Base-by-base conservation (phyloP, 2,113 vertebrate genomes). In the Chionis minor region DNA sequence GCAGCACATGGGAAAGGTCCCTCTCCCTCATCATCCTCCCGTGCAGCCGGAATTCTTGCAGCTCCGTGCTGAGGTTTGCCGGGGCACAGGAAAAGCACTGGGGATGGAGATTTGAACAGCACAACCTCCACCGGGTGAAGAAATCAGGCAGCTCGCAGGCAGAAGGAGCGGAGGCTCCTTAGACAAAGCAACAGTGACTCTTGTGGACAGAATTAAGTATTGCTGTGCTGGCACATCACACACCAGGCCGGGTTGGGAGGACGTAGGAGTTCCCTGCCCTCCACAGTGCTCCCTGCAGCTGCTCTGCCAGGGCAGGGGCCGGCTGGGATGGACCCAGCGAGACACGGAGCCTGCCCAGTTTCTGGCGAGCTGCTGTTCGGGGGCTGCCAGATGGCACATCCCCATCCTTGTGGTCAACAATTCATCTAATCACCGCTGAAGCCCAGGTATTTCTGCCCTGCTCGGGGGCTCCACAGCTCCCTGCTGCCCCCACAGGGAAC, bases 161-260 rank as follows among this genome's bases (percentile, higher is more conserved):
- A 81, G 69, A 28, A 79, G 65, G 45, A 26, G 61, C 0, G 33
- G 77, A 81, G 1, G 66, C 65, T 95, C 44, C 74, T 86, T 55
- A 77, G 22, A 63, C 61, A 96, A 96, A 90, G 96, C 95, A 97
- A 97, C 93, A 96, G 94, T 97, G 95, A 96, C 96, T 97, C 96
- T 97, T 5, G 84, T 93, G 96, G 95, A 87, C 94, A 72, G 92
- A 8, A 45, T 45, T 1, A 75, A 97, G 96, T 70, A 97, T 6
- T 96, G 95, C 96, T 62, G 78, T 51, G 78, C 74, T 82, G 93
- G 70, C 61, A 40, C 8, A 7, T 7, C 61, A 4, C 49, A 17
- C 38, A 22, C 14, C 40, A 7, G 0, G 0, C 26, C 0, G 4
- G 58, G 33, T 7, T 4, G 4, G 70, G 49, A 74, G 47, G 54